Evolutionary conservation across 1,140 invertebrate genomes (phyloP), one percentile per base, ranked within the genome.

Genomic region (Heliothis virescens): DNA sequence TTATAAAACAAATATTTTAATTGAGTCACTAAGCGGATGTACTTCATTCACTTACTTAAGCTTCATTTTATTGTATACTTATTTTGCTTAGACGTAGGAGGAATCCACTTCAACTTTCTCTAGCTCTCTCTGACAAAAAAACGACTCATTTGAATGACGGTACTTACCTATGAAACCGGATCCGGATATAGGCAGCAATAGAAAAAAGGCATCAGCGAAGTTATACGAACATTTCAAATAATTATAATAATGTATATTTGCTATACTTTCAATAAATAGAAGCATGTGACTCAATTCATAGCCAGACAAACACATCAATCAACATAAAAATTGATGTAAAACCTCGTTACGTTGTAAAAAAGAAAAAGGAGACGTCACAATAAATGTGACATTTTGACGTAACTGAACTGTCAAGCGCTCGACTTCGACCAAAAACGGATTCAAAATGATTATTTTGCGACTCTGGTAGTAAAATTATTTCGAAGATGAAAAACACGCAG

Each of bases 401-500:
- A 13, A 10, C 10, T 12, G 11, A 29, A 10, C 63, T 21, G 63
- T 67, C 63, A 67, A 48, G n/a, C 1, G 10, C 11, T 67, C 41
- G 13, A 48, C 29, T 47, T 71, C n/a, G 67, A 52, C 48, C 48
- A 26, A 16, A 52, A 29, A 71, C 7, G 18, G n/a, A 53, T 71
- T 29, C 21, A 71, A 71, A 71, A 67, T 67, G 41, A 13, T 67
- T 53, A 21, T 29, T 29, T 71, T 26, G 48, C 52, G 67, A 50
- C 18, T 29, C 48, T 26, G 12, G 48, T 48, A 47, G 52, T 48
- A 74, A 26, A 74, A 74, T 74, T 50, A 48, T 21, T 3, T 62
- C 34, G 41, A 76, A 47, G 82, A 92, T 90, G 89, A 83, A 80
- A 73, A 72, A 69, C 71, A 81, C 74, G 59, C 81, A 84, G 26